These are phyloP conservation scores for Parnassius mnemosyne DNA, from an alignment of 2,888 invertebrate species.

Conservation along the genomic window DNA sequence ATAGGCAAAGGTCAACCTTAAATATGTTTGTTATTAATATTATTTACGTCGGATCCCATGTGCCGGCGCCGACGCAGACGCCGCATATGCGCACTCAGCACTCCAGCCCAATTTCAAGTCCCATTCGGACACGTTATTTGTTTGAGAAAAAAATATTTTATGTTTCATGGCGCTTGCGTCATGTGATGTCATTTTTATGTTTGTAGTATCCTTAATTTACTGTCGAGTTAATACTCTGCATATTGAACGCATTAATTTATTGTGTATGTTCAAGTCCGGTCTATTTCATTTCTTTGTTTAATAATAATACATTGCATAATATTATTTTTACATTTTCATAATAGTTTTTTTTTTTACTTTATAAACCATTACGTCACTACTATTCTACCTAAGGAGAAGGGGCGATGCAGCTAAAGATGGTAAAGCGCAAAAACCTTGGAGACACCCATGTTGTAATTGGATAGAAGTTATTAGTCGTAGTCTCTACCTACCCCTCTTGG, in stretches of 20 bases:
- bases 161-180: constrained; percentile 12
- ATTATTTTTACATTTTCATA: no score
- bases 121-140: constrained; percentile 26
- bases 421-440: no score
- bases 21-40: constrained; percentile 19
- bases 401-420: no score
- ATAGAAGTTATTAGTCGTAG: no score
- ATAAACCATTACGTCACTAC: no score
- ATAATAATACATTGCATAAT: background rate
- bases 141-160: constrained; percentile 35
- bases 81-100: constrained; percentile 37
- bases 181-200: constrained; percentile 16
- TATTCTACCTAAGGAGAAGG: no score
- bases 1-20: constrained; percentile 21
- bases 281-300: background rate
- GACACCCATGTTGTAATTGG: no score
- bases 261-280: background rate
- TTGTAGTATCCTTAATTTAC: constrained; percentile 14
- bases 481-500: no score
- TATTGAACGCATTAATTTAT: constrained; percentile 18
- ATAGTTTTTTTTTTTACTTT: no score
- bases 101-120: constrained; percentile 34
- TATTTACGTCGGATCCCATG: constrained; percentile 40
- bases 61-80: constrained; percentile 53
- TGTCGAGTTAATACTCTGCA: constrained; percentile 11